Base-by-base conservation (phyloP, 2,113 vertebrate genomes). In the Ciconia maguari region DNA sequence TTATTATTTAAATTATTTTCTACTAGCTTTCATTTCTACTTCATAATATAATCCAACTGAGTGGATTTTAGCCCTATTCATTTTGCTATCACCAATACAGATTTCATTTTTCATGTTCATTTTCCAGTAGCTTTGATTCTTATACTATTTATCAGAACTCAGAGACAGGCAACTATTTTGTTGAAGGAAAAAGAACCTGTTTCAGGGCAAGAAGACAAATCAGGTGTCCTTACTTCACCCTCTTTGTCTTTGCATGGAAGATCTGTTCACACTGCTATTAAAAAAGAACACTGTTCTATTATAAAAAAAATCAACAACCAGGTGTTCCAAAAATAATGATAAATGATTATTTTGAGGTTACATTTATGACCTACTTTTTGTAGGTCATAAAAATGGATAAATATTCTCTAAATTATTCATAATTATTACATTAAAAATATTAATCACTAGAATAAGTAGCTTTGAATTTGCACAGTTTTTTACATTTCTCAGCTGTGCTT, bases 401-500 rank as follows among this genome's bases (percentile, higher is more conserved):
- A 9, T 75, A 27, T 78, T 94, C 49, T 87, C 18, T 88, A 49
- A 75, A 29, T 64, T 41, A 29, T 66, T 91, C 9, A 34, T 79
- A 72, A 41, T 60, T 54, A 66, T 66, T 93, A 64, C 30, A 38
- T 90, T 42, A 36, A 76, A 95, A 94, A 64, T 36, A 61, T 75
- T 70, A 48, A 61, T 41, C 7, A 10, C 22, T 95, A 51, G 78
- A 94, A 90, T 26, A 72, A 34, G 15, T 70, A 80, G 17, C 18
- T 87, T 95, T 83, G 44, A 36, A 55, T 94, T 94, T 94, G 55
- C 49, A 42, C 11, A 22, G 19, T 42, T 76, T 93, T 96, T 94
- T 90, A 70, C 34, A 13, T 80, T 77, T 93, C 34, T 92, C 42
- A 83, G 34, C 17, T 83, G 29, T 54, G 36, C 29, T 75, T 61